These are phyloP conservation scores for Peromyscus nudipes DNA, from an alignment of 2,797 vertebrate species.

Conservation along the genomic window DNA sequence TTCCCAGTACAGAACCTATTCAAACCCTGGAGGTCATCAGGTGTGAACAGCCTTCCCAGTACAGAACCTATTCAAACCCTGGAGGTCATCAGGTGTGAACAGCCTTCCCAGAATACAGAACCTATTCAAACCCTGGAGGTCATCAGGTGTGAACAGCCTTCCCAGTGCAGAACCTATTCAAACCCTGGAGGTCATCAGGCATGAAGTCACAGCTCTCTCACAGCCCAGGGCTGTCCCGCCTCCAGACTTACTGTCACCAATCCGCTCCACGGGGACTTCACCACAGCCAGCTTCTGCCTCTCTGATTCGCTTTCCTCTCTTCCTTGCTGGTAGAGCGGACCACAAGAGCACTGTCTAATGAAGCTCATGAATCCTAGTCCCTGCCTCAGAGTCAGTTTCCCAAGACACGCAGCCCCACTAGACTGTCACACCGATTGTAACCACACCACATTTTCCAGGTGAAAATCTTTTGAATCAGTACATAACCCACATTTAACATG, in stretches of 20 bases:
- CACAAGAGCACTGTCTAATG: not conserved
- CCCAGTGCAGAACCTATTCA: too few relatives aligned
- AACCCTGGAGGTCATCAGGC: too few relatives aligned
- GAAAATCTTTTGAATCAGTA: slow-evolving; percentile 24
- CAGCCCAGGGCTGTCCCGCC: not conserved
- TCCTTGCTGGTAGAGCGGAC: not conserved
- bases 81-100: too few relatives aligned
- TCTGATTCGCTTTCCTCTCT: not conserved
- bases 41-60: too few relatives aligned
- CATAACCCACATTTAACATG: not conserved
- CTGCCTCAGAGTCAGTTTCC: not conserved
- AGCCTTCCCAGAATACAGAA: too few relatives aligned
- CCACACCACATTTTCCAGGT: not conserved
- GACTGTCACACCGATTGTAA: not conserved
- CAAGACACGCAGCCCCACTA: not conserved
- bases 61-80: too few relatives aligned
- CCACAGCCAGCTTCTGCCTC: not conserved
- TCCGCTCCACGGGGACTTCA: not conserved
- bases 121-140: too few relatives aligned
- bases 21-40: too few relatives aligned
- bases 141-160: too few relatives aligned
- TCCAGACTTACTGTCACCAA: not conserved
- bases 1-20: too few relatives aligned
- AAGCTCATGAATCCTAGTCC: not conserved
- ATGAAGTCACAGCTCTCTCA: not conserved